Evolutionary conservation across 2,113 vertebrate species (phyloP), one percentile per base, ranked within the genome.

Genomic region (Serinus canaria): DNA sequence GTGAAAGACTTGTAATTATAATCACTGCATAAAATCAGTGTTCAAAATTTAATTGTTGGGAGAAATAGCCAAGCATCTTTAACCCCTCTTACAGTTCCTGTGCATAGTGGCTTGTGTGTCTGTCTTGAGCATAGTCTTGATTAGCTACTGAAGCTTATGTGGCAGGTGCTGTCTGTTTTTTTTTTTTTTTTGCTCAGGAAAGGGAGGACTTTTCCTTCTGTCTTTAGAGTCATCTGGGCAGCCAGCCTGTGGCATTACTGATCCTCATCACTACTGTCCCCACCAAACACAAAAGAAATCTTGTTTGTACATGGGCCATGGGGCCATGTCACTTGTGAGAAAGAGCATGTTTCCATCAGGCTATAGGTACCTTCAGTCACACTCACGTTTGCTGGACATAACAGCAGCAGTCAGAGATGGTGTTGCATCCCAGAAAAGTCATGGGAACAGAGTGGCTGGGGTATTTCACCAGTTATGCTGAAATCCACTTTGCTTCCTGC

Each of bases 261-360:
- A 12, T 72, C 14, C 41, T 13, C 10, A 13, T 62, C 41, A 12
- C 13, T 35, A 39, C 10, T 0, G 0, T 11, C 2, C 4, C 4
- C 0, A 0, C 12, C 13, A 46, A 9, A 9, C 1, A 18, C 43
- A 47, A 53, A 9, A 1, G 31, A 18, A 6, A 79, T 62, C 1
- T 6, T 21, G 63, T 67, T 52, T 43, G 19, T 28, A 15, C 3
- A 0, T 10, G 25, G 28, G 13, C 11, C 11, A 31, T 49, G n/a
- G 33, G 13, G 6, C 28, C 28, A 35, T 0, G 4, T 23, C 6
- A 7, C 20, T 67, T 28, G 31, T 50, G 62, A 50, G 18, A 44
- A 25, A 52, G 31, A 37, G 10, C 4, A 1, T 6, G 19, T 59
- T 78, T 44, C 47, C 15, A 14, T 47, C 17, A n/a, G 30, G 11